These are phyloP conservation scores for Hydroisotoma schaefferi DNA, from an alignment of 2,888 invertebrate species.

Conservation along the genomic window DNA sequence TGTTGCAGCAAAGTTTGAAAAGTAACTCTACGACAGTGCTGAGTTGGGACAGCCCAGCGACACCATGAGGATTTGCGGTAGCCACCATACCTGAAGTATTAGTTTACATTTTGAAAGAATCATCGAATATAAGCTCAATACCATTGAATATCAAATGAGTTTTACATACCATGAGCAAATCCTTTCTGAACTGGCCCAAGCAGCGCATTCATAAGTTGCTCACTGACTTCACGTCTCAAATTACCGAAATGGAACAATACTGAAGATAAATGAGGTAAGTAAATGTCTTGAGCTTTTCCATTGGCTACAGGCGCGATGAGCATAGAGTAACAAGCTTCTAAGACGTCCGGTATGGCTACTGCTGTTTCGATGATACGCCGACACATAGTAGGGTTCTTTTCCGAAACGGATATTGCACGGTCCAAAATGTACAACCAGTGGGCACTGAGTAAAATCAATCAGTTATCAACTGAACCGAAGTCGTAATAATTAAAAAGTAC, in stretches of 20 bases:
- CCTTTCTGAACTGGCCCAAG: slow-evolving; percentile 48
- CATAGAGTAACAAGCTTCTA: slow-evolving; percentile 68
- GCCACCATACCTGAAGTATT: slow-evolving; percentile 37
- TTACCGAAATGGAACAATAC: slow-evolving; percentile 64
- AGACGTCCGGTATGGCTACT: slow-evolving; percentile 63
- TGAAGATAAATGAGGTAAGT: slow-evolving; percentile 43
- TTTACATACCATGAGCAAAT: slow-evolving; percentile 41
- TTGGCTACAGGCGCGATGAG: slow-evolving; percentile 64
- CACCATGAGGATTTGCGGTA: slow-evolving; percentile 29
- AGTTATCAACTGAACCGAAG: no score
- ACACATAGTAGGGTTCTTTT: slow-evolving; percentile 24
- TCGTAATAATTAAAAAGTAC: no score
- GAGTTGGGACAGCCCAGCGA: slow-evolving; percentile 51
- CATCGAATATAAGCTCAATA: not conserved
- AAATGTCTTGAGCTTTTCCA: slow-evolving; percentile 43
- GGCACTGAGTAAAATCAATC: slow-evolving; percentile 22
- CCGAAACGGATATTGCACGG: slow-evolving; percentile 39
- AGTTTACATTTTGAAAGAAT: no score
- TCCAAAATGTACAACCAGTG: slow-evolving; percentile 49
- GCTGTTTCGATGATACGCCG: slow-evolving; percentile 56
- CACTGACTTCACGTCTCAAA: slow-evolving; percentile 41
- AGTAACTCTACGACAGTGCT: slow-evolving; percentile 74
- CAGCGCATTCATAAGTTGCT: slow-evolving; percentile 42
- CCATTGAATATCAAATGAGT: not conserved
- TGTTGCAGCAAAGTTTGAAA: slow-evolving; percentile 65